Evolutionary conservation across 2,113 vertebrate species (phyloP).

Genomic region (Tychaedon coryphoeus): DNA sequence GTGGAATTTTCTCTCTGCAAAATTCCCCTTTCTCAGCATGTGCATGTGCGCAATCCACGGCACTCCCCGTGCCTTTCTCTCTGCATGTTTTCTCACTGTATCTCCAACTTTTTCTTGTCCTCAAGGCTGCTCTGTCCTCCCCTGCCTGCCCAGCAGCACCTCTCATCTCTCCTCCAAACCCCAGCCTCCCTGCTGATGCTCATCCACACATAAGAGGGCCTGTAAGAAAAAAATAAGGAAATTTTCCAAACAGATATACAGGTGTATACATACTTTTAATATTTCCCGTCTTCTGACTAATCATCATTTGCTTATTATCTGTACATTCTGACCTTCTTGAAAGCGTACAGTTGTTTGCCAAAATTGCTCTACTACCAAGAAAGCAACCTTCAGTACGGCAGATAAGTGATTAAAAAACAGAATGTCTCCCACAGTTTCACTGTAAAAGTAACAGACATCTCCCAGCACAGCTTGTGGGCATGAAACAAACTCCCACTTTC

Average conservation of each 20-base stretch:
- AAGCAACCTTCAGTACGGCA: background rate
- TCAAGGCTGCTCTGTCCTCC: accelerated
- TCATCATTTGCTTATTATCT: background rate
- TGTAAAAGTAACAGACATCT: background rate
- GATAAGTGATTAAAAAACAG: background rate
- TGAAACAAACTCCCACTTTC: background rate
- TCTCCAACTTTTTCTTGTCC: background rate
- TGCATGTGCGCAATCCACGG: background rate
- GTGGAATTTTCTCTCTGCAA: background rate
- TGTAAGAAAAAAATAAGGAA: background rate
- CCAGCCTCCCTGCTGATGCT: background rate
- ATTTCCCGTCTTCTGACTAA: background rate
- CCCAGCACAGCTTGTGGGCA: background rate
- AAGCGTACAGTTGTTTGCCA: background rate
- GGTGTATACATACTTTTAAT: background rate
- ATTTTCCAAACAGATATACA: background rate
- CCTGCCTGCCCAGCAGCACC: background rate
- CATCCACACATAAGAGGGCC: accelerated
- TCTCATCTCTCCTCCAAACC: background rate
- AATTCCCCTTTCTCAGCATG: background rate
- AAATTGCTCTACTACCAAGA: background rate
- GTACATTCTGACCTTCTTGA: background rate
- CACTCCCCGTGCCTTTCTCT: accelerated
- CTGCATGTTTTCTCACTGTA: background rate
- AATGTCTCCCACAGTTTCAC: background rate